Evolutionary conservation across 1,140 invertebrate genomes (phyloP), one percentile per base, ranked within the genome.

Genomic region (Euura lappo): DNA sequence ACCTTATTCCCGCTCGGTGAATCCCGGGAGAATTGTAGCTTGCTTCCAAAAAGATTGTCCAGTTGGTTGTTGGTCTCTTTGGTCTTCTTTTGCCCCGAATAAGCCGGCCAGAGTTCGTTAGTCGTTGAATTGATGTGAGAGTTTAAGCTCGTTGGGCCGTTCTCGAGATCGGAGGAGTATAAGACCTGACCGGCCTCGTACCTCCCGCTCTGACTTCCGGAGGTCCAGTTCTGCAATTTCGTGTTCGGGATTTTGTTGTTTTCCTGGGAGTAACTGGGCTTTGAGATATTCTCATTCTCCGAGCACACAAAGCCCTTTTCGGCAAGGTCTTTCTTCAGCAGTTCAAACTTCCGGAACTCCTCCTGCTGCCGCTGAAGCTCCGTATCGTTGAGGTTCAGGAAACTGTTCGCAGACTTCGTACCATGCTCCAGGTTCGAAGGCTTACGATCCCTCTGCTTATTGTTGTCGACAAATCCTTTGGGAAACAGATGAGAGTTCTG

Each of bases 321-420:
- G 0, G 69, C 6, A 11, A 70, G 46, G 45, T 72, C 65, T 68
- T 75, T 78, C 68, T 71, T 79, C 3, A 75, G 43, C 28, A 71
- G 44, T 72, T 78, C 76, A 46, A 77, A 79, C 71, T 74, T 78
- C 69, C 51, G 68, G 2, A 80, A 70, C 45, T 75, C 74, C 4
- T 76, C 74, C 4, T 75, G 65, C 64, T 80, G 77, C 42, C 72
- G 28, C 11, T 74, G 51, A 6, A 79, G 47, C 65, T 79, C 77
- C 4, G 64, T 51, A 8, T 79, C 67, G 51, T 78, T 71, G 46
- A 77, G 74, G 43, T 76, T 77, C 4, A 75, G 45, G 10, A 74
- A 74, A 28, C 71, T 72, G 42, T 43, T 44, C 6, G 72, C 65
- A 28, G 28, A 28, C 28, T 28, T 28, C 28, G 28, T 28, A 28